Conservation (phyloP, 2,797 vertebrate genomes). For the Tauraco hartlaubi region DNA sequence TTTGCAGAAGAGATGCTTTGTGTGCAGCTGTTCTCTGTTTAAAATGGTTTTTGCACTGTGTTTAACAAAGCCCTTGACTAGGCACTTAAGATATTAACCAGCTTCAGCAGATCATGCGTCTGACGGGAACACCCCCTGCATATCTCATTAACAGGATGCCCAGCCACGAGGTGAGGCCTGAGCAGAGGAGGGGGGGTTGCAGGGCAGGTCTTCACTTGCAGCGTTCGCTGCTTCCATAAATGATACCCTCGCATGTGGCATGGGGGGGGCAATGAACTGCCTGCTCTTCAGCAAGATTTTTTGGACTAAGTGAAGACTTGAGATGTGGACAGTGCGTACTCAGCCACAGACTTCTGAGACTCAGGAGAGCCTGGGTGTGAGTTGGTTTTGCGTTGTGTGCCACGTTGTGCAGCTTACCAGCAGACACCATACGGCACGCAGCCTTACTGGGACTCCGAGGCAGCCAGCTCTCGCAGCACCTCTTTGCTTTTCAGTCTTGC, state of each 20-base stretch:
- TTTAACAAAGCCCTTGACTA: constrained; percentile 93
- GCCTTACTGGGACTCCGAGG: not conserved
- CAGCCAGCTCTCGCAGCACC: not conserved
- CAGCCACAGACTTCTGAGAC: not conserved
- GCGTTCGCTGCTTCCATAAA: not conserved
- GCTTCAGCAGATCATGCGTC: constrained; percentile 99
- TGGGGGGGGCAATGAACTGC: constrained; percentile 2
- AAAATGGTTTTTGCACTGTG: constrained; percentile 72
- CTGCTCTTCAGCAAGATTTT: not conserved
- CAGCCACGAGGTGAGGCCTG: constrained; percentile 96
- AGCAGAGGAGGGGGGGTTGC: constrained; percentile 44
- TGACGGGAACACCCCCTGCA: constrained; percentile 97
- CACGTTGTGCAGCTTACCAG: not conserved
- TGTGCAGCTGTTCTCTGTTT: constrained; percentile 69
- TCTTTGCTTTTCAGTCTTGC: not conserved
- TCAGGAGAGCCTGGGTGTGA: not conserved
- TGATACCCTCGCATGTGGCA: constrained; percentile 37
- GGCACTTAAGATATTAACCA: constrained; percentile 98
- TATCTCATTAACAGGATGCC: constrained; percentile 99
- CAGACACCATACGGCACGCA: not conserved
- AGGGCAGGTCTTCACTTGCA: constrained; percentile 23
- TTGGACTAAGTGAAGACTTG: not conserved
- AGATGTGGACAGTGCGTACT: not conserved
- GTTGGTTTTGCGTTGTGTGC: not conserved
- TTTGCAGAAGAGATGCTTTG: constrained; percentile 49